Conservation (phyloP, 1,140 invertebrate genomes). For the Streblospio benedicti region DNA sequence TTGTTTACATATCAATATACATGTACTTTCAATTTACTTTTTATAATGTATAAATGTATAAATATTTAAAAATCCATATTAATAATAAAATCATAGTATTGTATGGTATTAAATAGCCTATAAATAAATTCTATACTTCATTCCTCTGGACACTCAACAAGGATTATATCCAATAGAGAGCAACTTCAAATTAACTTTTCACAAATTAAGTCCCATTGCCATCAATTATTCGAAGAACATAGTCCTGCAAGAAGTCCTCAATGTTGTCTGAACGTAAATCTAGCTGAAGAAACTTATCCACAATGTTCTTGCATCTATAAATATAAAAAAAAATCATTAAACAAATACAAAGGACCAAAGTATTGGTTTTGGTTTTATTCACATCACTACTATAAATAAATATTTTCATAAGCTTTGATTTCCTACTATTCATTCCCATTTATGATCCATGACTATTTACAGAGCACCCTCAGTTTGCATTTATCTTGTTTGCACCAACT, state of each 20-base stretch:
- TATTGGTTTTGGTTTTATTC: neutral
- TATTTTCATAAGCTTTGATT: neutral
- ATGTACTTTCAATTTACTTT: no score
- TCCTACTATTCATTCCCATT: neutral
- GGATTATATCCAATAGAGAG: no score
- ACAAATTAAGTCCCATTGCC: no score
- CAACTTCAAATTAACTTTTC: no score
- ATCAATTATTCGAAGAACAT: no score
- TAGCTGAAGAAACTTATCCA: constrained; percentile 30
- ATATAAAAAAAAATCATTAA: neutral
- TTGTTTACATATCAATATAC: no score
- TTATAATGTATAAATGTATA: no score
- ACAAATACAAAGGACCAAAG: constrained; percentile 4
- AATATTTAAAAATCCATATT: no score
- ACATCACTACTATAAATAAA: neutral
- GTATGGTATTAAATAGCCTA: no score
- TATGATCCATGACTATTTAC: neutral
- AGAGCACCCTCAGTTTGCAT: neutral
- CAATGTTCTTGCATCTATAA: constrained; percentile 32
- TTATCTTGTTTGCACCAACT: neutral
- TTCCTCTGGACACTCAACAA: no score
- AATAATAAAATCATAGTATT: no score
- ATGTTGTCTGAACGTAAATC: constrained; percentile 33
- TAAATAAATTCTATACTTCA: no score
- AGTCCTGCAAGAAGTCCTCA: constrained; percentile 28